These are phyloP conservation scores for Percopsis transmontana DNA, from an alignment of 2,113 vertebrate species.

Conservation along the genomic window DNA sequence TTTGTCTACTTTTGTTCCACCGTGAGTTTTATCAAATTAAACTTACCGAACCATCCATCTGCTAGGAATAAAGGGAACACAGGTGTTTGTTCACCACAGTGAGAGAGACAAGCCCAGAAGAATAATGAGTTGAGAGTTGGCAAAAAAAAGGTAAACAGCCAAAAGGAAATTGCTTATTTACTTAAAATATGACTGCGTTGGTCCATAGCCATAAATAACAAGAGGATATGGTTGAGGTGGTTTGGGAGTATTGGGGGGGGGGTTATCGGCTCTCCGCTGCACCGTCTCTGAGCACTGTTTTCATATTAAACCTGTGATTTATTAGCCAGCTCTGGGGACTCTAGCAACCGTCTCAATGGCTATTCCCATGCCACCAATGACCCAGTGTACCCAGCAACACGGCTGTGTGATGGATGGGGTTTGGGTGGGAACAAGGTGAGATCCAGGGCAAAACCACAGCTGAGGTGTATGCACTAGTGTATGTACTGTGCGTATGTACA, in stretches of 20 bases:
- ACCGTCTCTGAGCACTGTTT: slow-evolving; percentile 38
- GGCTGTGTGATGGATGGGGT: slow-evolving; percentile 50
- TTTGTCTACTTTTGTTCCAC: neutral
- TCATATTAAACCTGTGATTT: slow-evolving; percentile 60
- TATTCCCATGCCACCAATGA: slow-evolving; percentile 20
- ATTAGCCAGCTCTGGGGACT: slow-evolving; percentile 54
- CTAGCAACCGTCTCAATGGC: slow-evolving; percentile 6
- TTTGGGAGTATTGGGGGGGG: slow-evolving; percentile 22
- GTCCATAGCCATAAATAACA: slow-evolving; percentile 40
- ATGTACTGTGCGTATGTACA: neutral
- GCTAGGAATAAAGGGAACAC: slow-evolving; percentile 5
- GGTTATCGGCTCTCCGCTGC: slow-evolving; percentile 2
- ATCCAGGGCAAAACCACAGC: slow-evolving; percentile 15
- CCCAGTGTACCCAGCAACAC: slow-evolving; percentile 9
- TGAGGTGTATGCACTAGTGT: slow-evolving; percentile 1
- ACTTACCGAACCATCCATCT: neutral
- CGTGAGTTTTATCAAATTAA: neutral
- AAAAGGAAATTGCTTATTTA: slow-evolving; percentile 52
- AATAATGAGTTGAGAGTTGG: slow-evolving; percentile 13
- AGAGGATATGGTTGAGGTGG: slow-evolving; percentile 23
- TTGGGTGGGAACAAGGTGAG: slow-evolving; percentile 9
- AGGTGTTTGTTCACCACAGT: slow-evolving; percentile 29
- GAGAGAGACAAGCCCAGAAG: slow-evolving; percentile 12
- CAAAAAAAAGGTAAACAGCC: slow-evolving; percentile 42
- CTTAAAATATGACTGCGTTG: slow-evolving; percentile 29